Evolutionary conservation across 2,888 invertebrate genomes (phyloP), one percentile per base, ranked within the genome.

Genomic region (Drosophila paranaensis): DNA sequence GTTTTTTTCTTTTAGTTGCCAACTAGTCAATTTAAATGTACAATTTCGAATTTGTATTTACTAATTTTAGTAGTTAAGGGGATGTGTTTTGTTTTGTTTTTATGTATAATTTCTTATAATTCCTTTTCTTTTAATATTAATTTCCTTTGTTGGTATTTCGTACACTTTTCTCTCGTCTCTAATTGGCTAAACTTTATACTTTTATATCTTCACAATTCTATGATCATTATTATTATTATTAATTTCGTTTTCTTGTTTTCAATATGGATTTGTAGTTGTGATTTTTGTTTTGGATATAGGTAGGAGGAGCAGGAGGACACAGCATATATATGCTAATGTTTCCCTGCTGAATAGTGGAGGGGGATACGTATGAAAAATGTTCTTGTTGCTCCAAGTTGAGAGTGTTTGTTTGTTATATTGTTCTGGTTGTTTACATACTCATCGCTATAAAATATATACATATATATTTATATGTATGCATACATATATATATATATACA

Each of bases 21-120:
- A 68, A 62, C 58, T 57, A 57, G 57, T 60, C 51, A 27, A 66
- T 80, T 74, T 82, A 85, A 85, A 88, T 85, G 72, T 85, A 85
- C 88, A 85, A 82, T 85, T 87, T 85, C 82, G 84, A 85, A 85
- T 88, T 85, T 80, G 78, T 84, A 84, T 87, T 87, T 79, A 85
- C 85, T 85, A 85, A 85, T 87, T 84, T 81, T 79, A 84, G 84
- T 87, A 83, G 81, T 86, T 80, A 84, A 77, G 71, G 73, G 82
- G 65, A 58, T 78, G 73, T 55, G 76, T 42, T 56, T 43, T 78
- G 71, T 81, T 51, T 76, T 76, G 35, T 62, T 75, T 75, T 77
- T 83, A 84, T 69, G 77, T 77, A 84, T 77, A 87, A 74, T 84
- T 83, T 83, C 79, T 81, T 76, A 68, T 61, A 64, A 53, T 74